Evolutionary conservation across 2,113 vertebrate genomes (phyloP), one percentile per base, ranked within the genome.

Genomic region (Gasterosteus nipponicus): DNA sequence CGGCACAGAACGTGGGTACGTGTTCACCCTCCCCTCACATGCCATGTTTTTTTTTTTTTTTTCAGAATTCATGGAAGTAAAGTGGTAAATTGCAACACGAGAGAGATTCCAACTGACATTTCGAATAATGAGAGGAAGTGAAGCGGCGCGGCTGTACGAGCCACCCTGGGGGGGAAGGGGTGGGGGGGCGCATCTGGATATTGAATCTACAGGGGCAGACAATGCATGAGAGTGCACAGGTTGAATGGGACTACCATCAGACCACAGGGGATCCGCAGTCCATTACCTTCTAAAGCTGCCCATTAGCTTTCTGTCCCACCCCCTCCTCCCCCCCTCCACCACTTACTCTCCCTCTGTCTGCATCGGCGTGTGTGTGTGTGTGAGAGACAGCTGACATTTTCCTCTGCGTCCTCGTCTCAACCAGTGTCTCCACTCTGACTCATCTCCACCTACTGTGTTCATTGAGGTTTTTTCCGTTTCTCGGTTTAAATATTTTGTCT

Each of bases 241-340:
- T 70, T 80, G 81, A 84, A 85, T 78, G 79, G 77, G 86, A 81
- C 75, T 61, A 57, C 62, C 64, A 49, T 89, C 73, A 79, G 82
- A 70, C 82, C 85, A 77, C 86, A 83, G 64, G 89, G 85, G 86
- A 93, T 83, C 81, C 73, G 86, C 85, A 84, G 85, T 87, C 87
- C 89, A 93, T 92, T 92, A 91, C 80, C 85, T 87, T 11, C 83
- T 73, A 84, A 91, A 87, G 84, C 80, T 77, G 53, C 73, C 81
- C 84, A 89, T 91, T 90, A 87, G 85, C 75, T 73, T 47, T 18
- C 82, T 9, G 73, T 86, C 76, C 78, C 81, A 69, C 62, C 44
- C 80, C 69, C 53, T 58, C 22, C 64, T 47, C 26, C 19, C 42
- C 42, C 81, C 0, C 72, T 72, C 80, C 73, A 49, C 62, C 7